These are phyloP conservation scores for Heliothis subflexa DNA, from an alignment of 1,140 invertebrate species.

Conservation along the genomic window DNA sequence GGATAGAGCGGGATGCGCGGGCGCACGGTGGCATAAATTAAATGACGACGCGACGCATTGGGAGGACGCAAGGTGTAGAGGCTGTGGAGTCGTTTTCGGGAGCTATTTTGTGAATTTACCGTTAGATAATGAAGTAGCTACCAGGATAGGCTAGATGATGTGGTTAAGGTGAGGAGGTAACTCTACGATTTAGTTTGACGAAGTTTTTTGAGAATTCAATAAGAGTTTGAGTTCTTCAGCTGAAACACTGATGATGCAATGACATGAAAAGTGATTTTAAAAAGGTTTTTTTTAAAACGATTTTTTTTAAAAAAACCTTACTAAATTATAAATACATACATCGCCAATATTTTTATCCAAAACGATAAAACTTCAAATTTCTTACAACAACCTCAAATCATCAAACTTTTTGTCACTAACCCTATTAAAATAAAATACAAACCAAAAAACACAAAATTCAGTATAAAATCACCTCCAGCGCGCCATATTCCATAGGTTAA, in stretches of 20 bases:
- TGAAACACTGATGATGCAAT: too few relatives aligned
- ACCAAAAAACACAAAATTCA: not conserved
- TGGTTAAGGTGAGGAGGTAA: too few relatives aligned
- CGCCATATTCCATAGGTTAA: slow-evolving; percentile 65
- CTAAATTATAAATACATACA: too few relatives aligned
- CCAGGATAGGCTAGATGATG: too few relatives aligned
- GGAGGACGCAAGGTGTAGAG: slow-evolving; percentile 22
- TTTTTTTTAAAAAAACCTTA: too few relatives aligned
- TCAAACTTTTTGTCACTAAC: not conserved
- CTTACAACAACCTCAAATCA: not conserved
- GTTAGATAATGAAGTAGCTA: not conserved
- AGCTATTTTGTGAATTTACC: not conserved
- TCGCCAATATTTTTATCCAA: too few relatives aligned
- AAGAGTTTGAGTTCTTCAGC: too few relatives aligned
- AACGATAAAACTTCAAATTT: not conserved
- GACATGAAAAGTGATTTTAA: too few relatives aligned
- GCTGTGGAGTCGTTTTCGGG: slow-evolving; percentile 7
- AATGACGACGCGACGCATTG: slow-evolving; percentile 6
- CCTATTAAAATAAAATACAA: not conserved
- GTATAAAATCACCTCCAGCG: slow-evolving; percentile 50
- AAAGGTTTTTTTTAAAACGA: too few relatives aligned
- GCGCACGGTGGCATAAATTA: slow-evolving; percentile 49
- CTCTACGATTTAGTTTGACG: too few relatives aligned
- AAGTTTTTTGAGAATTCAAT: too few relatives aligned
- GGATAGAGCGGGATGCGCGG: not conserved